Percentiles rank a stretch among this genome's conserved stretches.
Evolutionary conservation across 2,888 invertebrate species (phyloP).

Genomic region (Troides aeacus): DNA sequence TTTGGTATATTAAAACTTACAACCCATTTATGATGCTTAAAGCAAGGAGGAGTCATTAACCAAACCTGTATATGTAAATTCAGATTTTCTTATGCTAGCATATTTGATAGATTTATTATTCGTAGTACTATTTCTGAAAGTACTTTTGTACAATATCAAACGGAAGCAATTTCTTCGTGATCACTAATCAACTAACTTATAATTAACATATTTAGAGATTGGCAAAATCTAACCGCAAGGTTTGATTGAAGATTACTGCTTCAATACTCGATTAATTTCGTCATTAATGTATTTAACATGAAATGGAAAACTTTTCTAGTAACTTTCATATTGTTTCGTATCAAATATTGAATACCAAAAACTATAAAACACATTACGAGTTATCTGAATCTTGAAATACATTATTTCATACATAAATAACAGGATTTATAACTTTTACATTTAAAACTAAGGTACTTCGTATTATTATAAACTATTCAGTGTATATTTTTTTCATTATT

Average conservation of each 20-base stretch:
- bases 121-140: not conserved
- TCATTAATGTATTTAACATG: not conserved
- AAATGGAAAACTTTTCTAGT: not conserved
- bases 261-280: not conserved
- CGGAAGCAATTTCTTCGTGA: too few species aligned
- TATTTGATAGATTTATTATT: not conserved
- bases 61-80: not conserved
- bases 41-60: slow-evolving; percentile 5
- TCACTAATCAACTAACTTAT: too few species aligned
- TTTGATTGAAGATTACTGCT: not conserved
- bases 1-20: slow-evolving; percentile 14
- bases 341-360: too few species aligned
- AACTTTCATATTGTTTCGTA: not conserved
- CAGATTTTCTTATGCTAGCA: too few species aligned
- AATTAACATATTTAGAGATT: not conserved
- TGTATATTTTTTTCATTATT: slow-evolving; percentile 1
- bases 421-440: not conserved
- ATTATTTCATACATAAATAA: too few species aligned
- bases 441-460: not conserved
- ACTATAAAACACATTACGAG: too few species aligned
- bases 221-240: not conserved
- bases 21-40: slow-evolving; percentile 7
- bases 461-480: not conserved
- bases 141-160: too few species aligned
- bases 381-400: too few species aligned